These are phyloP conservation scores for Dolichomitus sp. DNA, from an alignment of 2,888 invertebrate genomes.

Conservation along the genomic window DNA sequence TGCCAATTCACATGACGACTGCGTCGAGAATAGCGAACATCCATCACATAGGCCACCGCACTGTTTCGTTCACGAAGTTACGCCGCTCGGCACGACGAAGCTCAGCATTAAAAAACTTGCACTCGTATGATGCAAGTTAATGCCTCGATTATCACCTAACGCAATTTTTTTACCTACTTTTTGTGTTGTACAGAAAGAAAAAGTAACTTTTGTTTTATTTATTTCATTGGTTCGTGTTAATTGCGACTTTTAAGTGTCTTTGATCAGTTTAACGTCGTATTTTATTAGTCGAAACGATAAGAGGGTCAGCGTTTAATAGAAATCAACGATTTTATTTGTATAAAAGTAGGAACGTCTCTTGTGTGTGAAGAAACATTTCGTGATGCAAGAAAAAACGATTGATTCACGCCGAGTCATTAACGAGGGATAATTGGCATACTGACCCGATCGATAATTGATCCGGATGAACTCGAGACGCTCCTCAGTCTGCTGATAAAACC, in stretches of 20 bases:
- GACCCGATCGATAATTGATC: conserved; percentile 39
- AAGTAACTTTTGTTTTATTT: background rate
- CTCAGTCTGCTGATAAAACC: background rate
- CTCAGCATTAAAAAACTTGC: background rate
- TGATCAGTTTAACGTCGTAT: background rate
- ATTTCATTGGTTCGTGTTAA: background rate
- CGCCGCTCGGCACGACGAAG: background rate
- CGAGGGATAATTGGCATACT: conserved; percentile 49
- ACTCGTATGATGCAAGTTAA: background rate
- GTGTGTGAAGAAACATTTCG: background rate
- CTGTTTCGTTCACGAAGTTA: background rate
- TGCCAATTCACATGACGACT: conserved; percentile 12
- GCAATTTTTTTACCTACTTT: background rate
- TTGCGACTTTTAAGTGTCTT: background rate
- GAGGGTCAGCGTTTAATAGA: background rate
- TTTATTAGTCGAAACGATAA: background rate
- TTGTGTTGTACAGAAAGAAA: background rate
- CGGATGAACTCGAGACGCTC: background rate
- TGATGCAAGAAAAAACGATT: conserved; percentile 3
- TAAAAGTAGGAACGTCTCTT: background rate
- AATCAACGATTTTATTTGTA: background rate
- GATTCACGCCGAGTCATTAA: conserved; percentile 37
- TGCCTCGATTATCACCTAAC: background rate
- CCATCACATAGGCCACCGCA: background rate
- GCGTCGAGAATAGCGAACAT: background rate